Base-by-base conservation (phyloP, 2,113 vertebrate genomes). In the Phocoena phocoena region DNA sequence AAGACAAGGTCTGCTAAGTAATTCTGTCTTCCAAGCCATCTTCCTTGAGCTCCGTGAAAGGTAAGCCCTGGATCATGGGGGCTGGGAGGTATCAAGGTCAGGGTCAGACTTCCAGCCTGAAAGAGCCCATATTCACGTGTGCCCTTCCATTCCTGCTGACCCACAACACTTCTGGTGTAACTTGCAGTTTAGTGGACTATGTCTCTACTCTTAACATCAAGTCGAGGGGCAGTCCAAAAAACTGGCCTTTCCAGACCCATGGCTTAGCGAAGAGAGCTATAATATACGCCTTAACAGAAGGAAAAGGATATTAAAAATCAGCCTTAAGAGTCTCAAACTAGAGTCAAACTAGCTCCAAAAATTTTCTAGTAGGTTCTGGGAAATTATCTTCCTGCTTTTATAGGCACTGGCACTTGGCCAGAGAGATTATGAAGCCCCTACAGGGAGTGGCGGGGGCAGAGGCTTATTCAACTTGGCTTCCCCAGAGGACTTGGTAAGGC, bases 311-410 rank as follows among this genome's bases (percentile, higher is more conserved):
- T 60, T 86, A 44, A 68, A 88, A 90, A 47, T 33, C 70, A 70
- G 83, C n/a, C 77, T 28, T 4, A 1, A 62, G 81, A 53, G 28
- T 63, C 89, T 95, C 89, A 63, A 70, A 33, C 26, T 31, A 18
- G 77, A 58, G 62, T 47, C 93, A 86, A 44, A 86, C 36, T 41
- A 41, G 67, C 80, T 44, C 86, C 1, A 0, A 80, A 96, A 93
- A 83, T 96, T 97, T 94, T 93, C 92, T 96, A 41, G 89, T 68
- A 76, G 74, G 77, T 89, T 95, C 86, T 84, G 50, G 89, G 53
- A 95, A 80, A 74, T 90, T 6, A 87, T 85, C 90, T 93, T 71
- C 44, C 79, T 89, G 44, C 68, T 65, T 95, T 95, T 74, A 89
- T 25, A 62, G 83, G 90, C 5, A 0, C 15, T 97, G 96, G 92